Base-by-base conservation (phyloP, 2,888 invertebrate genomes). In the Synergus japonicus region DNA sequence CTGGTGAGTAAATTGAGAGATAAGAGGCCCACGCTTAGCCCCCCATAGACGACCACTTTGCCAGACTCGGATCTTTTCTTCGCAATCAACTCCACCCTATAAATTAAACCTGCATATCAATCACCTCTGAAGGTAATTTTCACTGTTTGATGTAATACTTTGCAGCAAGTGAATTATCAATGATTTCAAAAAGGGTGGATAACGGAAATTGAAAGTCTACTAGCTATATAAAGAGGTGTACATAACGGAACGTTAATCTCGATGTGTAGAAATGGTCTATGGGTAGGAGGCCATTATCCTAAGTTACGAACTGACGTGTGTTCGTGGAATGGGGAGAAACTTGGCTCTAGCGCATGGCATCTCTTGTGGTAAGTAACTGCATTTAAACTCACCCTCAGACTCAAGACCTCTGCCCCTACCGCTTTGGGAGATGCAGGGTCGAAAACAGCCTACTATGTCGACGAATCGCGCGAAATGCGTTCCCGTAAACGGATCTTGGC, bases 1-100 rank as follows among this genome's bases (percentile, higher is more conserved):
- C 82, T 79, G 83, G 84, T 87, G 87, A 87, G 88, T 86, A 89
- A 90, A 91, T 90, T 91, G 90, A 91, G 90, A 91, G 91, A 92
- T 91, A 91, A 91, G 89, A 80, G 84, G 84, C 88, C 88, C 87
- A 86, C 87, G 88, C 87, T 90, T 85, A 86, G 81, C 83, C 86
- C 84, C 67, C 60, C 29, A 15, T 73, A 82, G 85, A 85, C 81
- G 78, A 66, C 76, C 85, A 83, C 83, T 41, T 79, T 54, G 76
- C 76, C 80, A 15, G 9, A 64, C 77, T 76, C 78, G 58, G 79
- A 80, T 80, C 81, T 18, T 44, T 10, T 13, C 22, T 64, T 46
- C 12, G 7, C 18, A 18, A 43, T 66, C 29, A 43, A 43, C 43
- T 67, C 0, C 37, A 37, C 37, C 5, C 5, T 37, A 37, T 37